Evolutionary conservation across 2,113 vertebrate species (phyloP), one percentile per base, ranked within the genome.

Genomic region (Plecotus auritus): DNA sequence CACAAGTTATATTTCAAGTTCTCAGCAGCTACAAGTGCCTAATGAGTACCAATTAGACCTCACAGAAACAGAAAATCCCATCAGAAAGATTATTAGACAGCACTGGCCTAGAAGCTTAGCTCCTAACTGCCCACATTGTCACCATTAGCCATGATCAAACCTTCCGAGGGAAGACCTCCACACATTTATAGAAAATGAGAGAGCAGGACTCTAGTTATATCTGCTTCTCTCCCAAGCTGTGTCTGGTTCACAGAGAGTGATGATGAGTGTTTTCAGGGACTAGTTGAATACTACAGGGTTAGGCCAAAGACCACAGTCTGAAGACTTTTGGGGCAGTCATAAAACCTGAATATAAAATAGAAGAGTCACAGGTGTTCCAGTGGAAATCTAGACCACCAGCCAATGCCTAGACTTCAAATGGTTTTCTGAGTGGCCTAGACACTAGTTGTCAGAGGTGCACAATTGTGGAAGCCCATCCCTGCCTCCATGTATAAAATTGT

Each of bases 1-100:
- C 26, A 94, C 16, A 73, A 88, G 16, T 37, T 80, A 26, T 74
- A 80, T 91, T 84, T 84, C 81, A 87, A 90, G 40, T 85, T 90
- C 51, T 81, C 28, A 88, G 32, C 18, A 78, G 42, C 23, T 0
- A 49, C 37, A 26, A 26, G 45, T 76, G 54, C 64, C 49, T 80
- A 88, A 69, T 72, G 70, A 30, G n/a, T 85, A 88, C 26, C 40
- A 82, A 49, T 0, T n/a, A 26, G 20, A 66, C 2, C 37, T 1
- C 72, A 82, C 22, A 91, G 87, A 81, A 85, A 74, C 20, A 94
- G 20, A 81, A 80, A 66, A 54, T 16, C 7, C 35, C 12, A 47
- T 74, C n/a, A 85, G n/a, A 82, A 69, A 83, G 22, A 83, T 81
- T 59, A 47, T 42, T 67, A 12, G 23, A 51, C 10, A 81, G 37